Evolutionary conservation across 1,140 invertebrate genomes (phyloP).

Genomic region (Asobara japonica): DNA sequence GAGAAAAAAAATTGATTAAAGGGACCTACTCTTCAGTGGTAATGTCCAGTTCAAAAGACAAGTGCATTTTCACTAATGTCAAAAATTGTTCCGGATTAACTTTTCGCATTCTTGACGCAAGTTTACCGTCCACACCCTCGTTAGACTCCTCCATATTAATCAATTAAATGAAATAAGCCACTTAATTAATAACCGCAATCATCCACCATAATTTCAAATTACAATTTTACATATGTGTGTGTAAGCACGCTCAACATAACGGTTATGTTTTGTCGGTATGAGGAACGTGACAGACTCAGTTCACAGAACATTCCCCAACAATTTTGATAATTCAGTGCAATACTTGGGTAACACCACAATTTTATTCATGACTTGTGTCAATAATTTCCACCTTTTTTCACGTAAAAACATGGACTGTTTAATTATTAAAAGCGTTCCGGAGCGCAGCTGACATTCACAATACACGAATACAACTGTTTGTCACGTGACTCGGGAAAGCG

Average conservation of each 20-base stretch:
- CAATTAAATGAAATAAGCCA: background rate
- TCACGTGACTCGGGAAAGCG: background rate
- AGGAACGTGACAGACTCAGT: background rate
- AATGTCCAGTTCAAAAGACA: constrained; percentile 86
- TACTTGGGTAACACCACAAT: background rate
- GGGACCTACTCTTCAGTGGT: constrained; percentile 82
- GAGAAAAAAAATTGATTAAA: constrained; percentile 28
- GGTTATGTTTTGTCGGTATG: background rate
- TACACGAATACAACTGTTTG: background rate
- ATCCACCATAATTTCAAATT: background rate
- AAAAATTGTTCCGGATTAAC: constrained; percentile 87
- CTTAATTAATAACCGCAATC: background rate
- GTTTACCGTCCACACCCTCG: constrained; percentile 61
- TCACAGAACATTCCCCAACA: background rate
- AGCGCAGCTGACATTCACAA: background rate
- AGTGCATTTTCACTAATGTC: constrained; percentile 89
- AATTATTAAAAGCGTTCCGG: background rate
- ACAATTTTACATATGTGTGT: background rate
- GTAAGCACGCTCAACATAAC: background rate
- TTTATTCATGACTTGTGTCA: background rate
- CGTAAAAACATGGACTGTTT: background rate
- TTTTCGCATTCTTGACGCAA: constrained; percentile 73
- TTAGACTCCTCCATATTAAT: constrained; percentile 63
- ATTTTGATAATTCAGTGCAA: background rate
- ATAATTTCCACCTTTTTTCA: background rate